Evolutionary conservation across 2,113 vertebrate species (phyloP).

Genomic region (Sebastes schlegelii): DNA sequence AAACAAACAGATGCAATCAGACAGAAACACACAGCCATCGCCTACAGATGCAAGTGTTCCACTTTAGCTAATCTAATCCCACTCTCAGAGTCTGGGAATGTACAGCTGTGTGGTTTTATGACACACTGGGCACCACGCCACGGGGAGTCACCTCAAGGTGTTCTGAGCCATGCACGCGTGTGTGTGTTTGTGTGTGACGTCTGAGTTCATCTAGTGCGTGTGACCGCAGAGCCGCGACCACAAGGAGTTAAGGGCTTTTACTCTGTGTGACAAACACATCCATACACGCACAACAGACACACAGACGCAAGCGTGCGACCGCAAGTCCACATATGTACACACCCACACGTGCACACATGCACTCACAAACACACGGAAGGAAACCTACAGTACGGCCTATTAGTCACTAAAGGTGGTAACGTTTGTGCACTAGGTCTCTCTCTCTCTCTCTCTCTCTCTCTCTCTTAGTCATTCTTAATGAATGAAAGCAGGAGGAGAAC

Average conservation of each 20-base stretch:
- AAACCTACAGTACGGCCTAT: slow-evolving; percentile 7
- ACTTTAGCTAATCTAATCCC: slow-evolving; percentile 68
- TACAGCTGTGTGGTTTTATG: slow-evolving; percentile 67
- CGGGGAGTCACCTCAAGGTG: slow-evolving; percentile 74
- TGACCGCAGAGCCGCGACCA: slow-evolving; percentile 53
- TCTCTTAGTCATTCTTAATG: background rate
- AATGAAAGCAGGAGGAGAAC: background rate
- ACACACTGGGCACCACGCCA: slow-evolving; percentile 76
- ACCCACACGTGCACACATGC: slow-evolving; percentile 29
- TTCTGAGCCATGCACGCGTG: slow-evolving; percentile 32
- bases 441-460: background rate
- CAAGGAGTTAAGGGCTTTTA: slow-evolving; percentile 55
- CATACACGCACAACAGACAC: slow-evolving; percentile 37
- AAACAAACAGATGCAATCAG: slow-evolving; percentile 68
- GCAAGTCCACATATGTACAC: slow-evolving; percentile 48
- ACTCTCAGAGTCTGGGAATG: slow-evolving; percentile 79
- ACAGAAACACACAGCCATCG: slow-evolving; percentile 45
- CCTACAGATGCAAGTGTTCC: slow-evolving; percentile 64
- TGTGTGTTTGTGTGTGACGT: slow-evolving; percentile 6
- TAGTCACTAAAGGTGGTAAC: slow-evolving; percentile 22
- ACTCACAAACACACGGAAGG: slow-evolving; percentile 37
- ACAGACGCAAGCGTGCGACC: slow-evolving; percentile 33
- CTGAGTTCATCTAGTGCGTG: slow-evolving; percentile 50
- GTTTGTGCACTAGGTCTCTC: background rate
- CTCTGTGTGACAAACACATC: slow-evolving; percentile 58